Evolutionary conservation across 2,888 invertebrate species (phyloP).

Genomic region (Biston stratarius): DNA sequence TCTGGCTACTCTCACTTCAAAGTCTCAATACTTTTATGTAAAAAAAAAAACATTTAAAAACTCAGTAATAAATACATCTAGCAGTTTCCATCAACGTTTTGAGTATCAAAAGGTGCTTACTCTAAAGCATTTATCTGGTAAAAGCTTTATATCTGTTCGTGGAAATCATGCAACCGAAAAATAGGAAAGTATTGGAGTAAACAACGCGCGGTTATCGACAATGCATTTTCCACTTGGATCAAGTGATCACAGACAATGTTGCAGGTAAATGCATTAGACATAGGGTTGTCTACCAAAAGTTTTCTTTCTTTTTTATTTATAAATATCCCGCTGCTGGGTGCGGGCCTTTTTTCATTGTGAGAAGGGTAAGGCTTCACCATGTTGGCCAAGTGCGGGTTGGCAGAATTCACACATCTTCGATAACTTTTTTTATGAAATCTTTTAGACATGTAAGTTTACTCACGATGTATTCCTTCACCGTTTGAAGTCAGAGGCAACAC

Average conservation of each 20-base stretch:
- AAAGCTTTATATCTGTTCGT: slow-evolving; percentile 32
- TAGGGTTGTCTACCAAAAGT: slow-evolving; percentile 40
- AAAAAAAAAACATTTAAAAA: background rate
- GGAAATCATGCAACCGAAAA: slow-evolving; percentile 38
- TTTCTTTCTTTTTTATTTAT: no score
- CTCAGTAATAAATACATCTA: slow-evolving; percentile 17
- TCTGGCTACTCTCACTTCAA: no score
- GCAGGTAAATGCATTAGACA: slow-evolving; percentile 39
- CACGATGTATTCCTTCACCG: no score
- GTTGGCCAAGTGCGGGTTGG: no score
- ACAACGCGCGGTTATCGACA: slow-evolving; percentile 40
- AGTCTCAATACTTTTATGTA: background rate
- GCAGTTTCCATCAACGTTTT: slow-evolving; percentile 11
- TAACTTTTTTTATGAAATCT: no score
- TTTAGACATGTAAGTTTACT: no score
- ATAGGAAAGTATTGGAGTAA: slow-evolving; percentile 43
- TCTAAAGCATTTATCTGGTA: slow-evolving; percentile 30
- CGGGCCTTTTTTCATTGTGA: no score
- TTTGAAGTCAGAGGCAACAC: no score
- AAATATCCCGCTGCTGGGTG: no score
- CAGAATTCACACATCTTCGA: no score
- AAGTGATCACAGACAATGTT: slow-evolving; percentile 38
- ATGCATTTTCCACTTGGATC: slow-evolving; percentile 45
- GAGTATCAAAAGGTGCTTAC: slow-evolving; percentile 21
- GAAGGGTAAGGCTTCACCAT: no score